These are phyloP conservation scores for Eretmocerus hayati DNA, from an alignment of 2,888 invertebrate species.

Conservation along the genomic window DNA sequence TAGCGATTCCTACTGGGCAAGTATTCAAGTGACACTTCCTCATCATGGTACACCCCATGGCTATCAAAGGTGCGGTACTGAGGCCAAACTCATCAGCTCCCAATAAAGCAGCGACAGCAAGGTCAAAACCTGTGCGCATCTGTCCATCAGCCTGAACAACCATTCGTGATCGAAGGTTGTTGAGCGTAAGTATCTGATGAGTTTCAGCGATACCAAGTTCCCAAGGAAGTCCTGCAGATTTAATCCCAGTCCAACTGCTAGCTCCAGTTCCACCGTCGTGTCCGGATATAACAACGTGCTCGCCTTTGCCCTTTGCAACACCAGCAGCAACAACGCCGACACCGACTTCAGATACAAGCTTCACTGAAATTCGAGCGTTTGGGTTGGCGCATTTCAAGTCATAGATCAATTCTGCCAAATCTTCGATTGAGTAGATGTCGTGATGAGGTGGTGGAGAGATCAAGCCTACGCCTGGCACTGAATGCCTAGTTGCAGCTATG, in stretches of 20 bases:
- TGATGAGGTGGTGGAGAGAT: slow-evolving; percentile 99
- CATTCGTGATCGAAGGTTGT: slow-evolving; percentile 86
- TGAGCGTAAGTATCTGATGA: slow-evolving; percentile 91
- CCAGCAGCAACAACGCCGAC: slow-evolving; percentile 99
- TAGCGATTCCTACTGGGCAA: slow-evolving; percentile 98
- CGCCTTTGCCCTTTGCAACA: slow-evolving; percentile 97
- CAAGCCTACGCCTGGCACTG: slow-evolving; percentile 92
- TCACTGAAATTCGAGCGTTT: slow-evolving; percentile 88
- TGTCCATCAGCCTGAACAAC: slow-evolving; percentile 96
- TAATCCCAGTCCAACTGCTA: slow-evolving; percentile 98
- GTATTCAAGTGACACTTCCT: slow-evolving; percentile 98
- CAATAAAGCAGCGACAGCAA: slow-evolving; percentile 87
- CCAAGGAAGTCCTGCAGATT: slow-evolving; percentile 96
- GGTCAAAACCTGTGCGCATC: slow-evolving; percentile 90
- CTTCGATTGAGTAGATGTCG: slow-evolving; percentile 99
- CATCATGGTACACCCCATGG: slow-evolving; percentile 99
- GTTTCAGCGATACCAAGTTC: slow-evolving; percentile 97
- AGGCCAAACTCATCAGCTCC: slow-evolving; percentile 99
- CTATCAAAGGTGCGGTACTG: slow-evolving; percentile 96
- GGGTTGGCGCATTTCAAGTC: slow-evolving; percentile 98
- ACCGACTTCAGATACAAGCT: slow-evolving; percentile 96
- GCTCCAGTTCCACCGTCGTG: slow-evolving; percentile 99
- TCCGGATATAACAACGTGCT: slow-evolving; percentile 97
- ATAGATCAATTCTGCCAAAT: slow-evolving; percentile 95
- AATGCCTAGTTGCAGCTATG: slow-evolving; percentile 91